Base-by-base conservation (phyloP, 2,113 vertebrate species). In the Pteropus alecto region DNA sequence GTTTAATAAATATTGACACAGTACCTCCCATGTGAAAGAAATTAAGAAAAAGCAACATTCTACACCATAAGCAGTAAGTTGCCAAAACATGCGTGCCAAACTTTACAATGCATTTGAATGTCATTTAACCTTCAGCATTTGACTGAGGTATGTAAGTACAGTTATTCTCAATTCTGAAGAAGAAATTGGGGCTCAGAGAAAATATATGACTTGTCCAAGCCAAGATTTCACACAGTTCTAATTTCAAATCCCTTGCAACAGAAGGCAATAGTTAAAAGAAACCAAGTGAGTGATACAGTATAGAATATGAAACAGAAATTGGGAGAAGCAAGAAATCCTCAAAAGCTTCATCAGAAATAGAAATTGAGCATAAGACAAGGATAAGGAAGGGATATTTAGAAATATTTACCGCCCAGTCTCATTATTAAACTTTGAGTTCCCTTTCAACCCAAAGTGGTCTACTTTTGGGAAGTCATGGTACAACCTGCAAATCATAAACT, bases 1-100 rank as follows among this genome's bases (percentile, higher is more conserved):
- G 38, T 79, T 95, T 85, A 94, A 76, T 33, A 85, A 96, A 93
- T 35, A 92, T 12, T 81, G 48, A 93, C 48, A 51, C 28, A 68
- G 6, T 63, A 79, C 19, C 28, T 82, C 63, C n/a, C 24, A n/a
- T 78, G 38, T 93, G 3, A 8, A 95, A 96, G 51, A 78, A 78
- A 95, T 48, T 24, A 76, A 58, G 46, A 88, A 61, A 92, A 94
- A 95, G 35, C 77, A 93, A 87, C 33, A 90, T 6, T 67, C 22
- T 92, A 71, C 3, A 71, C 48, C 6, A 33, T 54, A 83, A 84
- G 22, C 38, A 83, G 90, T 38, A 68, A 67, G 70, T 73, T 90
- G 8, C 46, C 56, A 87, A 87, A 96, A 93, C 22, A 82, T 60
- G 1, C 26, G 10, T 70, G 51, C 41, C 58, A 76, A 21, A 92